Base-by-base conservation (phyloP, 2,113 vertebrate genomes). In the Ciconia maguari region DNA sequence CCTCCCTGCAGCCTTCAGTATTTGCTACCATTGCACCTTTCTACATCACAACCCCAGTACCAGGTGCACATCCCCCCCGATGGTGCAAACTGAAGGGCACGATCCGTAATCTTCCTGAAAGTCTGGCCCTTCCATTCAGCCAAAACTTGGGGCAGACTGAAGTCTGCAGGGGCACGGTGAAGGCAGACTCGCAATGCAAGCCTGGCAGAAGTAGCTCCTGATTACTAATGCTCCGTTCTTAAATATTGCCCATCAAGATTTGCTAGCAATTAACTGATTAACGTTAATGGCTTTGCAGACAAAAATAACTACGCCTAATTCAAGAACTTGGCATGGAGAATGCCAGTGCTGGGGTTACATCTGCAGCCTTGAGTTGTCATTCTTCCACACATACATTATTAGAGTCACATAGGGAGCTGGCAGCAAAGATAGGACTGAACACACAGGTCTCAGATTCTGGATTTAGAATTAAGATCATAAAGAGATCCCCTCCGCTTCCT, bases 61-160 rank as follows among this genome's bases (percentile, higher is more conserved):
- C 25, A 79, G 42, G 6, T 21, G 30, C 1, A 2, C 16, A 8
- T 16, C 27, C 61, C 9, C 16, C 29, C 16, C 1, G 0, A 49
- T 2, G 13, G 44, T 32, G 32, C 49, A 89, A 72, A 70, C 18
- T 16, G 29, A 89, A 93, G 58, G 46, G 41, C 44, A 60, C 0
- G 0, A 54, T 7, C 25, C 3, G 2, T 8, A 44, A 69, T 18
- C 15, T 11, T 11, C 41, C 36, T 5, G 15, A 36, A 52, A 81
- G 36, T 15, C 42, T 41, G 20, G 22, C 32, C 49, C 41, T 81
- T 38, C 36, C 48, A 22, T 19, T 20, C 41, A 70, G 77, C 13
- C 61, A 13, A 16, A 13, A 42, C 41, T 51, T 2, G 0, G 52
- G 52, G 44, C 70, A 80, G 62, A 34, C 52, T 6, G 7, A 46